Base-by-base conservation (phyloP, 2,797 vertebrate species). In the Poecilia picta region DNA sequence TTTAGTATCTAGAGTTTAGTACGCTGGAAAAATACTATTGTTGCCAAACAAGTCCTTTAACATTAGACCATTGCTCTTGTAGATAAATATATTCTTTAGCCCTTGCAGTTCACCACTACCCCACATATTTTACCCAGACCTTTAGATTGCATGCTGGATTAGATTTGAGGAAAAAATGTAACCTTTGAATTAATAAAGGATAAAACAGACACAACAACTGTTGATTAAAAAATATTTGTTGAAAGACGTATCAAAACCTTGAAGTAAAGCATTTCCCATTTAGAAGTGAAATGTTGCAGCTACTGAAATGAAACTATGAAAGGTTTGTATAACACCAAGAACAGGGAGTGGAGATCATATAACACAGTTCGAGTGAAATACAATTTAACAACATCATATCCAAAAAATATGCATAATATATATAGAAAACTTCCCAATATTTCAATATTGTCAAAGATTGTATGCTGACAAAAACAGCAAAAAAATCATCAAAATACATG, bases 221-320 rank as follows among this genome's bases (percentile, higher is more conserved):
- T 23, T 59, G 39, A 75, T 59, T 59, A 59, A 25, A 75, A 74
- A 75, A 59, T 59, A 59, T 31, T 59, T 75, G 39, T 43, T n/a
- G 15, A 74, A 59, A 25, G 15, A 11, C 59, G 39, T 45, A 3
- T 55, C 8, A 45, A 16, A 74, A 10, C 55, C 23, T 28, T 74
- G 23, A 28, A 28, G 36, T 41, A 20, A 75, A 45, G 15, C 5
- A 59, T 59, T 59, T 20, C 15, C 15, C 2, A 43, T 59, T 75
- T 28, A 59, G 16, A 45, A 75, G 0, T 45, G n/a, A 59, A 75
- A 75, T 59, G 23, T 4, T 57, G 73, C 12, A 59, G 4, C 51
- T 23, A 41, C 33, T 15, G 33, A 74, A 74, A 53, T 55, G 1
- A 73, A 51, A 36, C 33, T 36, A 39, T 39, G 7, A 39, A 66